Evolutionary conservation across 2,888 invertebrate genomes (phyloP).

Genomic region (Drosophila mulleri): DNA sequence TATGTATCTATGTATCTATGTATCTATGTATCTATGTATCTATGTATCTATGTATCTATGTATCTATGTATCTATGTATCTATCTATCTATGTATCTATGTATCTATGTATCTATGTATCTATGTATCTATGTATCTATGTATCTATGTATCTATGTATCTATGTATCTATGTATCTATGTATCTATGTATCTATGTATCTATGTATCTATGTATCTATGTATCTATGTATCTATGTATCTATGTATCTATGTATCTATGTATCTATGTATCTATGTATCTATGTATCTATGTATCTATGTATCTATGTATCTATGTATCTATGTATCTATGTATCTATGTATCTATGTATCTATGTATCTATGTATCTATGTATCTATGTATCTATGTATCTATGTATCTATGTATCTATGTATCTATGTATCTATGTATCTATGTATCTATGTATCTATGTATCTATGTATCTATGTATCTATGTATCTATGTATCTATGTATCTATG

Average conservation of each 20-base stretch:
- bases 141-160: not conserved
- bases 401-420: too few species aligned
- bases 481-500: not conserved
- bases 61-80: not conserved
- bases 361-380: too few species aligned
- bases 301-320: conserved; percentile 6
- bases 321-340: conserved; percentile 1
- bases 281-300: conserved; percentile 1
- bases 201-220: conserved; percentile 3
- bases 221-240: conserved; percentile 4
- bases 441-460: too few species aligned
- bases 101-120: not conserved
- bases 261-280: not conserved
- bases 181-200: conserved; percentile 2
- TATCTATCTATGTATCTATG: not conserved
- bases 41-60: not conserved
- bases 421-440: too few species aligned
- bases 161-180: not conserved
- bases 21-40: not conserved
- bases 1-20: not conserved
- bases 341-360: too few species aligned
- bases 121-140: not conserved
- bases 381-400: too few species aligned
- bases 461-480: not conserved
- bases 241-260: not conserved